Evolutionary conservation across 2,888 invertebrate genomes (phyloP), one percentile per base, ranked within the genome.

Genomic region (Cephonodes hylas): DNA sequence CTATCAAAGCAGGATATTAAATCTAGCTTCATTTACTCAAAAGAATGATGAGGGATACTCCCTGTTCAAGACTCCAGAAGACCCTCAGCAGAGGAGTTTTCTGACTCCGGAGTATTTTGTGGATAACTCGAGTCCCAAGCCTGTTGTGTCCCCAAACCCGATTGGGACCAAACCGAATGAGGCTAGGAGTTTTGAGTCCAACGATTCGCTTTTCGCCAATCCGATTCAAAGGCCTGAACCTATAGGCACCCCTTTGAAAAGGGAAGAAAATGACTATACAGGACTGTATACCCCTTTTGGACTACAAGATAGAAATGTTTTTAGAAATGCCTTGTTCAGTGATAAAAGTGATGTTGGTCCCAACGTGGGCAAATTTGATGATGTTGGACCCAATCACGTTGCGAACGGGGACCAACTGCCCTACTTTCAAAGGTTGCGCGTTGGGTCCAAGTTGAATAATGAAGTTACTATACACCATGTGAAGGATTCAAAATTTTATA

Each of bases 31-130:
- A 0, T 93, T 93, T 67, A 90, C 92, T 0, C 91, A 92, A 58
- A 89, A 89, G 63, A 91, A 86, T 22, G 90, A 92, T 1, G 91
- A 92, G n/a, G 89, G 93, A 0, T 93, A 93, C 59, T 91, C 91
- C 0, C 61, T 93, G 0, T 93, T 93, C 38, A 89, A 88, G 1
- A 84, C 89, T 0, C 70, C 76, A 0, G 91, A 89, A 0, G 89
- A 89, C 0, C 83, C 66, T 0, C 81, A 83, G 1, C 86, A 86
- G 5, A 74, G 83, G 1, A 85, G 74, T 3, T 91, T 91, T 23
- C 61, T 90, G 0, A 69, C 81, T 0, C 88, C 88, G 0, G 89
- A 89, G 20, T 89, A 82, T 20, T 88, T 81, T 27, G 67, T 59
- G 0, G 85, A 86, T 0, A 78, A 80, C 13, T 76, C 78, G 0